Conservation (phyloP, 2,113 vertebrate species). For the Xerus inauris region DNA sequence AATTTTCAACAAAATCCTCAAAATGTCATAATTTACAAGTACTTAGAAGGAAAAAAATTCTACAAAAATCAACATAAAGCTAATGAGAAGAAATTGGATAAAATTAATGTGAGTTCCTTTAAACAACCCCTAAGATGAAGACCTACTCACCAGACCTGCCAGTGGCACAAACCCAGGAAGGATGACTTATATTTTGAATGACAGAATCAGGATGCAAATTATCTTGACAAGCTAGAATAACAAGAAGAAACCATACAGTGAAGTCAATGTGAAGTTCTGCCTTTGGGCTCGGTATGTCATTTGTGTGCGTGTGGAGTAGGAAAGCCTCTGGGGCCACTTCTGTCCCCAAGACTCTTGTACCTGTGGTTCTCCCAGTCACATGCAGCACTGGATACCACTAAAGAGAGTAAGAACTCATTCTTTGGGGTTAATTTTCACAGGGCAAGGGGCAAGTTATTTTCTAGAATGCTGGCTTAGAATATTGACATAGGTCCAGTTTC, state of each 20-base stretch:
- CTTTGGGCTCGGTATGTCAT: not conserved
- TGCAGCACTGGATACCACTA: not conserved
- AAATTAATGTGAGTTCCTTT: not conserved
- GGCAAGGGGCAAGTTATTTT: not conserved
- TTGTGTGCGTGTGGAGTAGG: not conserved
- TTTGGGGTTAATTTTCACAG: not conserved
- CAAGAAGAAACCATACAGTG: not conserved
- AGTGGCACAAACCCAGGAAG: not conserved
- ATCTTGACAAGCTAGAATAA: not conserved
- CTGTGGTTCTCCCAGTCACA: not conserved
- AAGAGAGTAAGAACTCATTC: too few relatives aligned
- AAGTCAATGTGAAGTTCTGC: not conserved
- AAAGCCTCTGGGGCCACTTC: not conserved
- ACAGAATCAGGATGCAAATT: conserved; percentile 6
- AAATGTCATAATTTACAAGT: not conserved
- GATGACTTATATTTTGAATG: not conserved
- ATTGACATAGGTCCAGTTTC: not conserved
- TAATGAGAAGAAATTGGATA: not conserved
- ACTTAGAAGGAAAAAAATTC: not conserved
- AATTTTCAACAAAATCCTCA: conserved; percentile 14
- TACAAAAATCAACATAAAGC: not conserved
- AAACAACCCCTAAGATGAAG: not conserved
- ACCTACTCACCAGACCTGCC: not conserved
- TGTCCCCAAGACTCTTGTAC: not conserved
- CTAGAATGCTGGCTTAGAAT: not conserved